A percentile compares a stretch with the other conserved stretches of the same genome.
These are phyloP conservation scores for Cryptocheilus praepositus DNA, from an alignment of 2,888 invertebrate genomes.

Conservation along the genomic window DNA sequence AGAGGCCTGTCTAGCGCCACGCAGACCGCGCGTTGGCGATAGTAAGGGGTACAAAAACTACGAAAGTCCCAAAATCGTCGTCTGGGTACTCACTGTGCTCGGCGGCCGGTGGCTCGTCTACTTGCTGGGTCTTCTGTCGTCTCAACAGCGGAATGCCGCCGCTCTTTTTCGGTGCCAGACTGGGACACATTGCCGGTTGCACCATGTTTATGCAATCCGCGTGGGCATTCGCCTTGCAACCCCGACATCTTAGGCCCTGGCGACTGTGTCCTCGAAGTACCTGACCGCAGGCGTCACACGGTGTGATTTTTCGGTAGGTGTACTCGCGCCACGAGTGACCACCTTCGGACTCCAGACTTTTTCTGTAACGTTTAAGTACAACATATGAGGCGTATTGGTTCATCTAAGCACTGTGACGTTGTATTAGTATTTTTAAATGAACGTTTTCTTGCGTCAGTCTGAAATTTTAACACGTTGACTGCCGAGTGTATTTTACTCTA, in stretches of 20 bases:
- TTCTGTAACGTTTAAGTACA: constrained; percentile 49
- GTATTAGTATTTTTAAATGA: too few relatives aligned
- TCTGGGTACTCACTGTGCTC: constrained; percentile 86
- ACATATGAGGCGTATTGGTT: constrained; percentile 6
- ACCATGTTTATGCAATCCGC: constrained; percentile 88
- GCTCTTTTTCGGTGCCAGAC: constrained; percentile 65
- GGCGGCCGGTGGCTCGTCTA: constrained; percentile 77
- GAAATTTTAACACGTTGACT: too few relatives aligned
- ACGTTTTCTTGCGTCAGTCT: too few relatives aligned
- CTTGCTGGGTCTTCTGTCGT: constrained; percentile 91
- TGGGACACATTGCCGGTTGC: constrained; percentile 87
- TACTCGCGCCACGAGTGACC: constrained; percentile 94
- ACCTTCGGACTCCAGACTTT: constrained; percentile 77
- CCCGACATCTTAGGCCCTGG: constrained; percentile 91
- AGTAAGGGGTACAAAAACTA: neutral
- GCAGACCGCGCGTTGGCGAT: too few relatives aligned
- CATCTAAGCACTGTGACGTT: too few relatives aligned
- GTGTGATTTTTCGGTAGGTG: constrained; percentile 96
- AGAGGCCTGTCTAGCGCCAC: constrained; percentile 3
- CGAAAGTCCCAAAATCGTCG: neutral
- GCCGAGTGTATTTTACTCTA: too few relatives aligned
- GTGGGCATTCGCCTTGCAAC: constrained; percentile 94
- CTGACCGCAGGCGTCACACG: constrained; percentile 95
- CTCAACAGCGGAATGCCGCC: constrained; percentile 80
- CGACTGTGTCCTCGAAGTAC: constrained; percentile 94